Evolutionary conservation across 2,113 vertebrate species (phyloP).

Genomic region (Podarcis raffonei): DNA sequence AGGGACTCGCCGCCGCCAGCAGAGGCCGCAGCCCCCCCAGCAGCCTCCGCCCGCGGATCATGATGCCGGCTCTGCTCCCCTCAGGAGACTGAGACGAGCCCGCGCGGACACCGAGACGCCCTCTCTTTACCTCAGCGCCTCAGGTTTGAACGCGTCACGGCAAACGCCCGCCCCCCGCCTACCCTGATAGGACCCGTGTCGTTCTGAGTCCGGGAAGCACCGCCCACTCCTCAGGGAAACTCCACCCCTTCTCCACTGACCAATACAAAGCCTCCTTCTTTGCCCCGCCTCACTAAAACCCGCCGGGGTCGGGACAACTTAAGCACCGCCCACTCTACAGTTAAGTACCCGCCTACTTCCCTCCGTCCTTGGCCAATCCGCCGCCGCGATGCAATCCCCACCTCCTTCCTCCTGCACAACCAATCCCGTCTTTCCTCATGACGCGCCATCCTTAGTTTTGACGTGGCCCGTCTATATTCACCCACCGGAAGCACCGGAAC

Average conservation of each 20-base stretch:
- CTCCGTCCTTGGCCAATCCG: neutral
- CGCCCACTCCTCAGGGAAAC: too few species aligned
- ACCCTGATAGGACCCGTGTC: neutral
- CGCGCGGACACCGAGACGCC: neutral
- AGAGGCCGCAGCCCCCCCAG: neutral
- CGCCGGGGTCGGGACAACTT: neutral
- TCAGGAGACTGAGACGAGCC: neutral
- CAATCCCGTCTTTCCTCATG: neutral
- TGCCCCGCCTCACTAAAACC: neutral
- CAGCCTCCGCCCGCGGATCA: neutral
- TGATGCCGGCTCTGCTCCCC: rapidly evolving
- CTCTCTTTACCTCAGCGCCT: neutral
- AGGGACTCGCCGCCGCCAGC: too few species aligned
- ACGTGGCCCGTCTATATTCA: neutral
- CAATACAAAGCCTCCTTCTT: neutral
- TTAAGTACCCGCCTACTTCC: neutral
- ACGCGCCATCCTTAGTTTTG: neutral
- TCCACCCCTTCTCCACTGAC: neutral
- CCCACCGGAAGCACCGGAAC: neutral
- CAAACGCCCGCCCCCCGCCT: neutral
- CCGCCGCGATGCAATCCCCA: neutral
- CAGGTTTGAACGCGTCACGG: neutral
- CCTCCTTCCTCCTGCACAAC: neutral
- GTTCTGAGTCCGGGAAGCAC: neutral
- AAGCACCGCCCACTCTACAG: neutral